Evolutionary conservation across 2,113 vertebrate genomes (phyloP), one percentile per base, ranked within the genome.

Genomic region (Toxotes jaculatrix): DNA sequence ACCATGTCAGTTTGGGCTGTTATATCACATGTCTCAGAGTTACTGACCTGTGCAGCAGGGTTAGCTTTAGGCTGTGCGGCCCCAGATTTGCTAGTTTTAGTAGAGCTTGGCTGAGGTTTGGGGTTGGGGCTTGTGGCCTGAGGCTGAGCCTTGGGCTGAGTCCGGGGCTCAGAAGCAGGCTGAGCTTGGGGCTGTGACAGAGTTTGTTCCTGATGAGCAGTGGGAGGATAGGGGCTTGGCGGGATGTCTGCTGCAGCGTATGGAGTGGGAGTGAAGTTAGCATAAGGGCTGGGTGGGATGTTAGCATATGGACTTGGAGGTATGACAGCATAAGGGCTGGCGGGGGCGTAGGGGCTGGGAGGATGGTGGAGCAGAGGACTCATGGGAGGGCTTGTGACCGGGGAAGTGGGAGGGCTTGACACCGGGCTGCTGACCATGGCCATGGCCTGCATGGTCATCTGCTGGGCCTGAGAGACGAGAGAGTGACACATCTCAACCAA

Each of bases 381-480:
- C 76, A 84, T 85, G 40, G 91, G 89, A 21, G 90, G 90, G 75
- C 85, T 94, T 0, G 63, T 92, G 77, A 91, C 73, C 0, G 93
- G 92, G n/a, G 93, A 84, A 23, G 90, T 89, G 7, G 89, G 92
- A 17, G 92, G 90, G 51, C 91, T 93, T 0, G 89, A 83, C 53
- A 94, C 75, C 0, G 94, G 94, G 67, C 90, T 93, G 81, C 82
- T 31, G 42, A 90, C 87, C 38, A 94, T 93, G 66, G 95, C 94
- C 94, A 95, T 94, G 31, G 96, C 95, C 83, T 96, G 96, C 90
- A 96, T 94, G 63, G 96, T 96, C 96, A 96, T 96, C 91, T 97
- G 96, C 85, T 95, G 95, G 42, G 96, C 96, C 97, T 98, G 89
- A 27, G 72, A 10, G 51, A 67, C 62, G 60, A 80, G 59, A 63